A percentile compares a stretch with the other conserved stretches of the same genome.
Evolutionary conservation across 1,140 invertebrate species (phyloP).

Genomic region (Dinothrombium tinctorium): DNA sequence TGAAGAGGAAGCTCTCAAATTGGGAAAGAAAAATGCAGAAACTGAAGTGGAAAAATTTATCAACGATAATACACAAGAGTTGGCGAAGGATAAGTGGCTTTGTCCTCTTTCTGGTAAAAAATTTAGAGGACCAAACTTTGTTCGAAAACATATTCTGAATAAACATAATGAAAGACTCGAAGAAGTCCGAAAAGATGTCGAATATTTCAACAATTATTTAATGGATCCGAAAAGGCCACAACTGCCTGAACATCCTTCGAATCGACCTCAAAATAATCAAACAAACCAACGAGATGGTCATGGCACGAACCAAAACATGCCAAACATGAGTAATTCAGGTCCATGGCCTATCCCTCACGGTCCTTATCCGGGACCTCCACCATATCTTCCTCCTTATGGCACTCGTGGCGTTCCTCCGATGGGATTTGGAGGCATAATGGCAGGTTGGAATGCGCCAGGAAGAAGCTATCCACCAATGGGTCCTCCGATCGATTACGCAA

Average conservation of each 20-base stretch:
- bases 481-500: background rate
- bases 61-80: constrained; percentile 61
- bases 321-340: constrained; percentile 8
- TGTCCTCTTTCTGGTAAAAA: constrained; percentile 97
- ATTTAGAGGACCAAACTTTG: constrained; percentile 97
- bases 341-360: constrained; percentile 4
- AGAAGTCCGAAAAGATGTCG: constrained; percentile 79
- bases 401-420: constrained; percentile 9
- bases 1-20: constrained; percentile 54
- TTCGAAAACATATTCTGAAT: constrained; percentile 93
- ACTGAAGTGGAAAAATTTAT: constrained; percentile 82
- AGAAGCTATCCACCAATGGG: background rate
- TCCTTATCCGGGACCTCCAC: constrained; percentile 10
- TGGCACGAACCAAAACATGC: background rate
- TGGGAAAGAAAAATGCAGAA: constrained; percentile 65
- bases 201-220: constrained; percentile 96
- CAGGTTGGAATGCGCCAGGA: background rate
- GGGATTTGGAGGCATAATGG: constrained; percentile 9
- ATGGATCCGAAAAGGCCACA: constrained; percentile 81
- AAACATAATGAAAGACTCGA: constrained; percentile 91
- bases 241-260: constrained; percentile 62
- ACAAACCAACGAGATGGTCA: no score
- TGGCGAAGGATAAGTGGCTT: constrained; percentile 86
- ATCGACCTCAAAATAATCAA: constrained; percentile 18
- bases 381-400: constrained; percentile 7